A percentile compares a stretch with the other conserved stretches of the same genome.
Evolutionary conservation across 2,888 invertebrate species (phyloP).

Genomic region (Dicycla oo): DNA sequence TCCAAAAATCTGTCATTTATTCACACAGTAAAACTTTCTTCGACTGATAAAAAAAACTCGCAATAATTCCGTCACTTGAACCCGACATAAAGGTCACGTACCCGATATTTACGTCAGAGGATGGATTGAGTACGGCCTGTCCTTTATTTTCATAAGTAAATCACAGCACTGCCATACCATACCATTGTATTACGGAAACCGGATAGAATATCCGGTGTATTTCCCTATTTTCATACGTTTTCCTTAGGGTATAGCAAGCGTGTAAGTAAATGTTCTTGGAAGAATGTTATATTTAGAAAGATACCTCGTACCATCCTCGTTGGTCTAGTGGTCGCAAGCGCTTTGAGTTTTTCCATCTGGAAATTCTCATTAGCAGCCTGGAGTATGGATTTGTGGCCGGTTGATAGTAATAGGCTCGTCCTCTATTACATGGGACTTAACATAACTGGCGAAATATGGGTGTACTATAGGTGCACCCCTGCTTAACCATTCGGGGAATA

Average conservation of each 20-base stretch:
- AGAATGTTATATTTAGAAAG: background rate
- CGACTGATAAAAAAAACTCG: background rate
- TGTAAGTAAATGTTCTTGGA: conserved; percentile 12
- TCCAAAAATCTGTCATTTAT: too few species aligned
- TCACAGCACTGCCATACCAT: conserved; percentile 26
- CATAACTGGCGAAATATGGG: background rate
- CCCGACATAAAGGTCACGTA: conserved; percentile 56
- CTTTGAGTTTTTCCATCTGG: background rate
- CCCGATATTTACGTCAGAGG: conserved; percentile 54
- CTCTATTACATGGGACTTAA: background rate
- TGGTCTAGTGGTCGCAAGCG: background rate
- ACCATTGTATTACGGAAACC: conserved; percentile 32
- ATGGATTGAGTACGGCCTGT: conserved; percentile 38
- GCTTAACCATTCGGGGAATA: rapidly evolving
- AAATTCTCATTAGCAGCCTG: background rate
- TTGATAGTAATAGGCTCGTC: background rate
- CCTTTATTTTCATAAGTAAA: conserved; percentile 61
- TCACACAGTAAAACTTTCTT: too few species aligned
- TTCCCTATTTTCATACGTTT: conserved; percentile 24
- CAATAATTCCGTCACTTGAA: conserved; percentile 5
- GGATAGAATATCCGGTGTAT: conserved; percentile 5
- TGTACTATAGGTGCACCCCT: background rate
- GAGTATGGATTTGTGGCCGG: background rate
- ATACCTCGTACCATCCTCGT: background rate
- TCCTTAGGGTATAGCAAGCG: conserved; percentile 18